phyloP scores from a whole-genome alignment of 2,888 invertebrate species.

The Xylota sylvarum region DNA sequence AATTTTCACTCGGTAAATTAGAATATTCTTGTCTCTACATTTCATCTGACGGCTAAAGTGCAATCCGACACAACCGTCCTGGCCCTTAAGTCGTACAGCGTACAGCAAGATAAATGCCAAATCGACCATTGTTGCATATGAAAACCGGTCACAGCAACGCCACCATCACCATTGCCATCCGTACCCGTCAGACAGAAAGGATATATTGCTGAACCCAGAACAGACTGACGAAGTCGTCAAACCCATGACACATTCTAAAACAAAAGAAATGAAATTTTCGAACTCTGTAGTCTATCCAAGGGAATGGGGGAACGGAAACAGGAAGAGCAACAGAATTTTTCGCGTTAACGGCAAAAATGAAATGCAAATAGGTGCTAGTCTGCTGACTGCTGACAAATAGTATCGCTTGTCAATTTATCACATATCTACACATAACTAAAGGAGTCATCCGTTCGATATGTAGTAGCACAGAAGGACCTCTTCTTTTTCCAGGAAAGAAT shows the following conservation, averaged over 20 bases:
- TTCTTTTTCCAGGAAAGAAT: constrained; percentile 13
- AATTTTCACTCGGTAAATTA: constrained; percentile 62
- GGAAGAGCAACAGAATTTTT: constrained; percentile 35
- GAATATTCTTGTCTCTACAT: constrained; percentile 51
- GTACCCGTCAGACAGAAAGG: not conserved
- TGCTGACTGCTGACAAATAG: constrained; percentile 84
- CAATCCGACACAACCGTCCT: constrained; percentile 34
- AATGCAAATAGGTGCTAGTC: constrained; percentile 81
- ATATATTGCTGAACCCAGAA: constrained; percentile 37
- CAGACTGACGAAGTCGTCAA: constrained; percentile 60
- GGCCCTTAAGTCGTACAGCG: constrained; percentile 28
- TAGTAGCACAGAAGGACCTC: not conserved
- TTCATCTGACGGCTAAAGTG: constrained; percentile 45
- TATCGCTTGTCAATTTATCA: constrained; percentile 85
- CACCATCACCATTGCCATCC: not conserved
- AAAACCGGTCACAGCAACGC: constrained; percentile 11
- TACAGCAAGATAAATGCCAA: constrained; percentile 39
- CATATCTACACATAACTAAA: constrained; percentile 75
- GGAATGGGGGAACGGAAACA: constrained; percentile 16
- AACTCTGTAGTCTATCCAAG: not conserved
- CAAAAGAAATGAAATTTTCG: constrained; percentile 49
- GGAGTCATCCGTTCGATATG: constrained; percentile 22
- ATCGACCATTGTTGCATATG: constrained; percentile 45
- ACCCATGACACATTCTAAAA: constrained; percentile 54
- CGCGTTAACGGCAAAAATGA: constrained; percentile 79